Conservation (phyloP, 2,888 invertebrate genomes). For the Eurytoma californica region DNA sequence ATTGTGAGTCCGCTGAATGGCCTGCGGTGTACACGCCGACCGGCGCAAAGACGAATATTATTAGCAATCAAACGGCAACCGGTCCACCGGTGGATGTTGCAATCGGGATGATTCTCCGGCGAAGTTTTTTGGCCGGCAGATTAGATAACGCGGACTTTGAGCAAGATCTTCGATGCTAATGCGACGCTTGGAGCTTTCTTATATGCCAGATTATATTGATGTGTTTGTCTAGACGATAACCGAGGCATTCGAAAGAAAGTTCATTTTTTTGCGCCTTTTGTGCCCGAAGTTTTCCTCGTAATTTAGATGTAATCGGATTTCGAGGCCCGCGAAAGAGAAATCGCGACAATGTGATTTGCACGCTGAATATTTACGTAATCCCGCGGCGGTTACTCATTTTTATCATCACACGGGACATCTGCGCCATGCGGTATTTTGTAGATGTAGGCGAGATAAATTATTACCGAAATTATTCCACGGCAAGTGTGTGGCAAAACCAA, state of each 20-base stretch:
- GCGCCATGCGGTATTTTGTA: too few species aligned
- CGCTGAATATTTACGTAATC: too few species aligned
- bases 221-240: slow-evolving; percentile 4
- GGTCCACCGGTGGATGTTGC: slow-evolving; percentile 9
- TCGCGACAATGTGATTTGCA: too few species aligned
- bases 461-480: too few species aligned
- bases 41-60: not conserved
- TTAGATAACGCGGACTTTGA: slow-evolving; percentile 25
- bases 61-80: not conserved
- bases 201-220: not conserved
- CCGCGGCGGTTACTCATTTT: too few species aligned
- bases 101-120: slow-evolving; percentile 15
- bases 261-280: not conserved
- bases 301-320: too few species aligned
- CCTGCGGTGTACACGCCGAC: not conserved
- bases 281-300: not conserved
- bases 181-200: slow-evolving; percentile 12
- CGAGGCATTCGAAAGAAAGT: not conserved
- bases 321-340: too few species aligned
- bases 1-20: not conserved
- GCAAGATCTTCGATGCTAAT: slow-evolving; percentile 3
- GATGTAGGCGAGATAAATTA: too few species aligned
- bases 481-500: too few species aligned
- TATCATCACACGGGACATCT: too few species aligned
- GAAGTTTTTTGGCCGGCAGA: slow-evolving; percentile 4